These are phyloP conservation scores for Oreochromis niloticus DNA, from an alignment of 2,113 vertebrate species.

Conservation along the genomic window DNA sequence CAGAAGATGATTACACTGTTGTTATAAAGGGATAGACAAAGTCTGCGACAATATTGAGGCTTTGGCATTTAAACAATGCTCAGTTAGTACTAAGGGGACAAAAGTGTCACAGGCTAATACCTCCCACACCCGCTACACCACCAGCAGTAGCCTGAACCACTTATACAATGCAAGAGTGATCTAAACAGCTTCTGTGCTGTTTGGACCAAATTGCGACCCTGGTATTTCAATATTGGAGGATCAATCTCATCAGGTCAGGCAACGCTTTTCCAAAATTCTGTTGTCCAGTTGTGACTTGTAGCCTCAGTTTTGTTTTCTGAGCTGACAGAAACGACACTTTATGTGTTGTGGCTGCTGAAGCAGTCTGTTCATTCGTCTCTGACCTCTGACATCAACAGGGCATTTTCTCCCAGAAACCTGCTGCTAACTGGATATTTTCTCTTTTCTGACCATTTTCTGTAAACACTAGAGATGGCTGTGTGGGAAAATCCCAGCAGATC, in stretches of 20 bases:
- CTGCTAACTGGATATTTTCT: not conserved
- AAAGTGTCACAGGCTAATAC: not conserved
- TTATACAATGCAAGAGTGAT: not conserved
- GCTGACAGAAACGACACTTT: not conserved
- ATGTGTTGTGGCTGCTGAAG: not conserved
- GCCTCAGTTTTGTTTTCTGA: not conserved
- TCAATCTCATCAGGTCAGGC: not conserved
- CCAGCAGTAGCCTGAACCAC: rapidly evolving
- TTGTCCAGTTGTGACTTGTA: not conserved
- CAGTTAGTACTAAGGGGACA: not conserved
- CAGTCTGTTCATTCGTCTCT: not conserved
- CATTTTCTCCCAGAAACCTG: not conserved
- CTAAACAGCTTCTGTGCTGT: not conserved
- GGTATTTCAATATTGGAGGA: not conserved
- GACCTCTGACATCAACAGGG: not conserved
- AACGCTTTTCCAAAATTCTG: not conserved
- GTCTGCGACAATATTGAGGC: not conserved
- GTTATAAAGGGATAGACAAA: not conserved
- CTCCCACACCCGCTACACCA: not conserved
- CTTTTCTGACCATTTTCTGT: not conserved
- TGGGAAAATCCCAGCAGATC: not conserved
- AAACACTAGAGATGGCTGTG: not conserved
- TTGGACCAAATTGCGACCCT: not conserved
- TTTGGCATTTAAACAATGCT: not conserved
- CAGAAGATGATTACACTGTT: not conserved